A percentile compares a stretch with the other conserved stretches of the same genome.
phyloP scores from a whole-genome alignment of 2,113 vertebrate species.

The Tiliqua scincoides region DNA sequence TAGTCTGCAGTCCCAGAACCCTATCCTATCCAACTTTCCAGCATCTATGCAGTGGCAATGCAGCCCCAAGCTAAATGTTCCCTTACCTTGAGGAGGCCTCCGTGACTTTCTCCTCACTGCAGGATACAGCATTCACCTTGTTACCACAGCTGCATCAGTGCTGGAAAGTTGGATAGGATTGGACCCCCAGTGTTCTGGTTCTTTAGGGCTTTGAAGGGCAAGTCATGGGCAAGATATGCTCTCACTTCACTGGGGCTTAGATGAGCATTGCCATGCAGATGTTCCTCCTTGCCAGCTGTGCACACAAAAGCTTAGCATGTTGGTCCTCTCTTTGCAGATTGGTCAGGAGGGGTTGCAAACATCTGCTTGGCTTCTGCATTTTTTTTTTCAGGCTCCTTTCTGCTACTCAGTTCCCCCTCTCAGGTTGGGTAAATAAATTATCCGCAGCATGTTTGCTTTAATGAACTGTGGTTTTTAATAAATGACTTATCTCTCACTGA shows the following conservation, averaged over 20 bases:
- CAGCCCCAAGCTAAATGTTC: no score
- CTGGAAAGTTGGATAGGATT: no score
- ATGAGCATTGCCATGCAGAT: neutral
- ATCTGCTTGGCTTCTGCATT: neutral
- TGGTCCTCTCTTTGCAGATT: neutral
- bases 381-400: constrained; percentile 22
- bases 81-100: no score
- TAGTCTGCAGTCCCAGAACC: no score
- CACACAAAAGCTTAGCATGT: neutral
- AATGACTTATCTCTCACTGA: constrained; percentile 80
- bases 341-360: neutral
- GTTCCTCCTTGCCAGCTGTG: neutral
- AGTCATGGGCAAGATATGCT: neutral
- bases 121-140: no score
- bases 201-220: no score
- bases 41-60: no score
- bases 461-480: constrained; percentile 85
- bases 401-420: constrained; percentile 23
- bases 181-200: no score
- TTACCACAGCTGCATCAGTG: no score
- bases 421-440: constrained; percentile 73
- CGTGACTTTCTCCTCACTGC: no score
- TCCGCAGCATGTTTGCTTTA: constrained; percentile 77
- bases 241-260: neutral
- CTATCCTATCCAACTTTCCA: no score